Evolutionary conservation across 2,888 invertebrate genomes (phyloP).

Genomic region (Brachyptera risi): DNA sequence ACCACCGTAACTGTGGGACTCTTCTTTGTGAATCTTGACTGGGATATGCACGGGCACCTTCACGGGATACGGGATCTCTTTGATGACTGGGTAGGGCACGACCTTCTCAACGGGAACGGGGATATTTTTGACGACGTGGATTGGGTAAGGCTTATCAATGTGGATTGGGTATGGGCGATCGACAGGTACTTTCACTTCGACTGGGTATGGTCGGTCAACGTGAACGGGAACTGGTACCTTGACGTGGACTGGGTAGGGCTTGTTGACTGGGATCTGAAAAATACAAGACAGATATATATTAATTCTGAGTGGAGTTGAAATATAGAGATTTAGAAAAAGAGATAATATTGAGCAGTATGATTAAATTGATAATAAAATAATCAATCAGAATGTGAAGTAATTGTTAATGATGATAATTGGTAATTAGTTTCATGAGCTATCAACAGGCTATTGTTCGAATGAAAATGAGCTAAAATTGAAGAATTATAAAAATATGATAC

Average conservation of each 20-base stretch:
- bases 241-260: constrained; percentile 41
- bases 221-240: constrained; percentile 62
- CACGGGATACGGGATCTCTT: constrained; percentile 57
- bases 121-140: constrained; percentile 53
- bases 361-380: too few species aligned
- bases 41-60: constrained; percentile 54
- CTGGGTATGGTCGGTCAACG: constrained; percentile 37
- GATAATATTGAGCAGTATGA: too few species aligned
- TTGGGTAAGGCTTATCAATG: constrained; percentile 28
- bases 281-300: too few species aligned
- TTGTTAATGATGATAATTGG: too few species aligned
- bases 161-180: constrained; percentile 42
- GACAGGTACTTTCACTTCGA: constrained; percentile 45
- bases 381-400: too few species aligned
- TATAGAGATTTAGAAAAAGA: too few species aligned
- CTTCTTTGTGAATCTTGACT: constrained; percentile 66
- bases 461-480: too few species aligned
- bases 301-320: too few species aligned
- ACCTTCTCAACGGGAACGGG: constrained; percentile 38
- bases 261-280: constrained; percentile 45
- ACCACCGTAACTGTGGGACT: constrained; percentile 47
- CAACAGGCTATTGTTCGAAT: too few species aligned
- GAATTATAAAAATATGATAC: too few species aligned
- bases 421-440: too few species aligned
- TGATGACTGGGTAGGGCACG: constrained; percentile 54